phyloP scores from a whole-genome alignment of 2,888 invertebrate species.

The Brassicogethes aeneus region DNA sequence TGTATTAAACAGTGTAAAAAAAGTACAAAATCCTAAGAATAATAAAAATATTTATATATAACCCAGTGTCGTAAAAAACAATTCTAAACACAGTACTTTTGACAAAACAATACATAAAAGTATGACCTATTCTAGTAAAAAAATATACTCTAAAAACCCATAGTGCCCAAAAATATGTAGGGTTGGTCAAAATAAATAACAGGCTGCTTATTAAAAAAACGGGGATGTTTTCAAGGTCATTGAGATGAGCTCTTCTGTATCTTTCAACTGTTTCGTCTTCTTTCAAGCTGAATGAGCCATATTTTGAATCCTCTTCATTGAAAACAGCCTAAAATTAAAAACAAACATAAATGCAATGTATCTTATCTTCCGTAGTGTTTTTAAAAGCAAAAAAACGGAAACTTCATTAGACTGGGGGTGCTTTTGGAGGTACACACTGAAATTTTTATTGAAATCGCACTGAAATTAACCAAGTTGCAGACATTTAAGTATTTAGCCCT shows the following conservation, averaged over 20 bases:
- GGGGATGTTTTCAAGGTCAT: not conserved
- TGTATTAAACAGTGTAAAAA: too few species aligned
- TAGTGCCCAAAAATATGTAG: not conserved
- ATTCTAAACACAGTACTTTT: not conserved
- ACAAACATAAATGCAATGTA: constrained; percentile 16
- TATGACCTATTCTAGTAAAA: not conserved
- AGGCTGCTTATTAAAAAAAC: not conserved
- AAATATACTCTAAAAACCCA: not conserved
- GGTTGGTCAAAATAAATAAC: not conserved
- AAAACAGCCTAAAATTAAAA: not conserved
- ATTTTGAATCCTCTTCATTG: not conserved
- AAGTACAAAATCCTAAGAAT: not conserved
- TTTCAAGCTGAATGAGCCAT: not conserved
- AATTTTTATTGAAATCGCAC: too few species aligned
- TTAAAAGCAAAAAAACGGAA: too few species aligned
- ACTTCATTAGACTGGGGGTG: too few species aligned
- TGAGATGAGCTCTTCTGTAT: not conserved
- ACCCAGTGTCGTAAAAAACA: not conserved
- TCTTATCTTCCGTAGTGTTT: constrained; percentile 14
- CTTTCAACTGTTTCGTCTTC: not conserved
- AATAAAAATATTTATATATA: not conserved
- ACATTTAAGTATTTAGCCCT: too few species aligned
- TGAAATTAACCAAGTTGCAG: too few species aligned
- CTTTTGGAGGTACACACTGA: too few species aligned
- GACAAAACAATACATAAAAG: not conserved